These are phyloP conservation scores for Drosophila nr. fundita DNA, from an alignment of 2,888 invertebrate species.

Conservation along the genomic window DNA sequence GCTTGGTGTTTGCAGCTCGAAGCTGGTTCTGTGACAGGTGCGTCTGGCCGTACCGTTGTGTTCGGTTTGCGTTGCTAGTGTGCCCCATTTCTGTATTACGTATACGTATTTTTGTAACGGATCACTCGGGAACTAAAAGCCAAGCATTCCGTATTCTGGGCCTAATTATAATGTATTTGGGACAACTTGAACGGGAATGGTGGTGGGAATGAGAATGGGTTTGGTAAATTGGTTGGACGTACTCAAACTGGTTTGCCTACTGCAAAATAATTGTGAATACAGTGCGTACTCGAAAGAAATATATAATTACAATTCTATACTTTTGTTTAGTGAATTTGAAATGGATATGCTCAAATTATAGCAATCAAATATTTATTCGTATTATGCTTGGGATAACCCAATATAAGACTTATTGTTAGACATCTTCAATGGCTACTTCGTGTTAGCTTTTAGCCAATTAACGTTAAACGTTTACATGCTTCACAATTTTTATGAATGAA, in stretches of 20 bases:
- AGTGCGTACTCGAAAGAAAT: not conserved
- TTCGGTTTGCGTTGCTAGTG: slow-evolving; percentile 18
- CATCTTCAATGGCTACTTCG: not conserved
- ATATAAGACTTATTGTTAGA: not conserved
- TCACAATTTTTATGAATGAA: slow-evolving; percentile 65
- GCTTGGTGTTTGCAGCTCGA: not conserved
- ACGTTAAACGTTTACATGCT: slow-evolving; percentile 38
- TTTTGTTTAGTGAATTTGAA: no score
- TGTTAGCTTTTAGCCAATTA: slow-evolving; percentile 24
- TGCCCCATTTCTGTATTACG: slow-evolving; percentile 73
- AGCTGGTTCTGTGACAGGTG: slow-evolving; percentile 59
- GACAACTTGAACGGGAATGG: slow-evolving; percentile 32
- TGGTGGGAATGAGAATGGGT: not conserved
- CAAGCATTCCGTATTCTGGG: slow-evolving; percentile 21
- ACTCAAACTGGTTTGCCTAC: slow-evolving; percentile 43
- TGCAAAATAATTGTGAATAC: slow-evolving; percentile 16
- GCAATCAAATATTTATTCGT: not conserved
- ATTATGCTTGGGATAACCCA: not conserved
- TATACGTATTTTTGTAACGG: slow-evolving; percentile 55
- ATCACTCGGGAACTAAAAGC: slow-evolving; percentile 16
- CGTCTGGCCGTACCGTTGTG: slow-evolving; percentile 30
- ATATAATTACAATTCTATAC: not conserved
- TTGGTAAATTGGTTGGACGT: slow-evolving; percentile 1
- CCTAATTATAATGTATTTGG: slow-evolving; percentile 70
- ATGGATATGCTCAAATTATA: not conserved